Conservation (phyloP, 1,140 invertebrate genomes). For the Brachionus angularis region DNA sequence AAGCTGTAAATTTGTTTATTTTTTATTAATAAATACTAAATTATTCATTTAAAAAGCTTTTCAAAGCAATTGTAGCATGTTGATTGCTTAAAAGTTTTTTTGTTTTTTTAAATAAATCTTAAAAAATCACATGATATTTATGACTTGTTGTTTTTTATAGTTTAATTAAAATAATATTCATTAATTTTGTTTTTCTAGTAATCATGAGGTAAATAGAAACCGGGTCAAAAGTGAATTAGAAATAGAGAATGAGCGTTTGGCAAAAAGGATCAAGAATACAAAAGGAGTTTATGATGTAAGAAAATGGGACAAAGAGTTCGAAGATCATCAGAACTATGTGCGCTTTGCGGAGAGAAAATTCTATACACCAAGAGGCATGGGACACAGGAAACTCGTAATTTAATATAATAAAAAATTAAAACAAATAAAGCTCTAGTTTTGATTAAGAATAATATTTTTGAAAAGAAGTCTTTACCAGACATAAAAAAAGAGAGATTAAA, state of each 20-base stretch:
- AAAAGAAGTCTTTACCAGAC: constrained; percentile 37
- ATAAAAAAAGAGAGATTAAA: neutral
- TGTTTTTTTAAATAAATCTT: too few relatives aligned
- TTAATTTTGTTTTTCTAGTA: neutral
- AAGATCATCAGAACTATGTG: constrained; percentile 1
- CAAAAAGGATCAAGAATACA: constrained; percentile 12
- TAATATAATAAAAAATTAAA: too few relatives aligned
- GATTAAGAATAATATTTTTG: neutral
- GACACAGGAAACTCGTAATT: constrained; percentile 25
- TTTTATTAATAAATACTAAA: too few relatives aligned
- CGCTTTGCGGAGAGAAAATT: constrained; percentile 25
- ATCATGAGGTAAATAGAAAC: neutral
- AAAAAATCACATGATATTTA: neutral
- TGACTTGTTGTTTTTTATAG: neutral
- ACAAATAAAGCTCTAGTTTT: too few relatives aligned
- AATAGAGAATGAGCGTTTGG: constrained; percentile 7
- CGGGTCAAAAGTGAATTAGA: neutral
- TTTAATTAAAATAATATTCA: neutral
- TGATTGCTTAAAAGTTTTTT: too few relatives aligned
- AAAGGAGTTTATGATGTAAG: constrained; percentile 16
- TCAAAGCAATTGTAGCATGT: too few relatives aligned
- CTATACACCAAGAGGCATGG: constrained; percentile 37
- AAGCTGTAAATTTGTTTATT: too few relatives aligned
- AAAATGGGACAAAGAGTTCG: constrained; percentile 42
- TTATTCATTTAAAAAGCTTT: too few relatives aligned